Conservation (phyloP, 2,888 invertebrate genomes). For the Malthinus flaveolus region DNA sequence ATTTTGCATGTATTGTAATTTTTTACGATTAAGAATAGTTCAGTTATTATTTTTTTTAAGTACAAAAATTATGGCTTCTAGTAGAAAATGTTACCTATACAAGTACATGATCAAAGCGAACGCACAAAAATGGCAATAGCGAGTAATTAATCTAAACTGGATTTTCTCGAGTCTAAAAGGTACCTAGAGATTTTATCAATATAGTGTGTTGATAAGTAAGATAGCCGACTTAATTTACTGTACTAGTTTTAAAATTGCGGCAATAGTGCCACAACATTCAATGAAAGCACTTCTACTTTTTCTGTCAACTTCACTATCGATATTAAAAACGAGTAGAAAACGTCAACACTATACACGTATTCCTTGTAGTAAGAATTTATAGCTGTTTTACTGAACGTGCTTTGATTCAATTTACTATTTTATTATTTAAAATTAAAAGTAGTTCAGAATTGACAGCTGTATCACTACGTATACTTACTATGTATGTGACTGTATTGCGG, state of each 20-base stretch:
- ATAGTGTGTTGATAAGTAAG: not conserved
- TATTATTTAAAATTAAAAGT: slow-evolving; percentile 40
- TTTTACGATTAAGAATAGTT: too few relatives aligned
- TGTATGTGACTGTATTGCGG: slow-evolving; percentile 38
- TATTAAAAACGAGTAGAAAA: slow-evolving; percentile 20
- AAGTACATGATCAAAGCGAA: too few relatives aligned
- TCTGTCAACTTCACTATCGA: slow-evolving; percentile 10
- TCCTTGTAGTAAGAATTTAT: slow-evolving; percentile 20
- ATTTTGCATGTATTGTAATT: too few relatives aligned
- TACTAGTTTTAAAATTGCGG: not conserved
- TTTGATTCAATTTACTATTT: slow-evolving; percentile 36
- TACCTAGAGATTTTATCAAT: too few relatives aligned
- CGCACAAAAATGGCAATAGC: too few relatives aligned
- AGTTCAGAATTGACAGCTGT: slow-evolving; percentile 37
- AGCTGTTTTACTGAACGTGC: slow-evolving; percentile 34
- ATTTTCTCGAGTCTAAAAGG: too few relatives aligned
- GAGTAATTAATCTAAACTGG: too few relatives aligned
- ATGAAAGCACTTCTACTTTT: slow-evolving; percentile 27
- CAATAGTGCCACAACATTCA: slow-evolving; percentile 6
- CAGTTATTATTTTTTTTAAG: too few relatives aligned
- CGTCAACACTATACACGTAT: slow-evolving; percentile 21
- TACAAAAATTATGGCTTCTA: too few relatives aligned
- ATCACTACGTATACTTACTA: slow-evolving; percentile 27
- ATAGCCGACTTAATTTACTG: slow-evolving; percentile 2
- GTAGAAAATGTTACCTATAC: too few relatives aligned